A percentile compares a stretch with the other conserved stretches of the same genome.
Conservation (phyloP, 2,888 invertebrate genomes). For the Megalurothrips usitatus region DNA sequence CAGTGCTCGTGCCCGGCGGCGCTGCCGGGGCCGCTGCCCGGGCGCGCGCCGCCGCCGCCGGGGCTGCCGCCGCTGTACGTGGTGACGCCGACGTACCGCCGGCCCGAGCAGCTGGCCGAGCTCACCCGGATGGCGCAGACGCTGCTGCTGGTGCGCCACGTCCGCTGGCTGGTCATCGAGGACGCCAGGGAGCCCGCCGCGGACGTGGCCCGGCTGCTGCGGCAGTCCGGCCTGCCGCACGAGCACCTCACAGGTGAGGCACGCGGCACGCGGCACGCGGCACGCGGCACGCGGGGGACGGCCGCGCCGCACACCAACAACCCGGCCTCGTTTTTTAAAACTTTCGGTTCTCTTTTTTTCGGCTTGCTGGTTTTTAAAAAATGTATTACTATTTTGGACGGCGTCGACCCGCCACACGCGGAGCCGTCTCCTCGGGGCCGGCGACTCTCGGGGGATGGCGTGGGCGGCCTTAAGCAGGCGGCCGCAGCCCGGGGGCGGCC, state of each 20-base stretch:
- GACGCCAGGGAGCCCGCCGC: conserved; percentile 55
- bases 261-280: too few relatives aligned
- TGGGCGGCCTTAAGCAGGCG: too few relatives aligned
- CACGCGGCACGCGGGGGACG: too few relatives aligned
- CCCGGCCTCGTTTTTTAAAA: too few relatives aligned
- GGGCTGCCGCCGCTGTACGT: conserved; percentile 54
- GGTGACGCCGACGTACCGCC: conserved; percentile 69
- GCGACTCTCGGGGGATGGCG: too few relatives aligned
- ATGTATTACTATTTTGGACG: too few relatives aligned
- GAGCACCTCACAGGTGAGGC: conserved; percentile 56
- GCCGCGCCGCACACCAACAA: too few relatives aligned
- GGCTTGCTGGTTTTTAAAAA: too few relatives aligned
- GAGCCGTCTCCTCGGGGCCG: too few relatives aligned
- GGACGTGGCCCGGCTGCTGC: conserved; percentile 50
- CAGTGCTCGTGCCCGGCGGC: not conserved
- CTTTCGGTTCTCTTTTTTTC: too few relatives aligned
- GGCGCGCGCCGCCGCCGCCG: conserved; percentile 1
- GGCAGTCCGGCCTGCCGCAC: conserved; percentile 53
- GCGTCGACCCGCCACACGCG: too few relatives aligned
- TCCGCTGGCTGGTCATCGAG: conserved; percentile 72
- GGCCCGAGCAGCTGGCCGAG: conserved; percentile 75
- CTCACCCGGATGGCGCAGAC: conserved; percentile 69
- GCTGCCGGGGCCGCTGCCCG: not conserved
- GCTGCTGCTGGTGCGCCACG: conserved; percentile 59
- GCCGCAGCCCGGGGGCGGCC: too few relatives aligned